Percentiles rank a stretch among this genome's conserved stretches.
phyloP scores from a whole-genome alignment of 2,888 invertebrate species.

The Himalopsyche tibetana region DNA sequence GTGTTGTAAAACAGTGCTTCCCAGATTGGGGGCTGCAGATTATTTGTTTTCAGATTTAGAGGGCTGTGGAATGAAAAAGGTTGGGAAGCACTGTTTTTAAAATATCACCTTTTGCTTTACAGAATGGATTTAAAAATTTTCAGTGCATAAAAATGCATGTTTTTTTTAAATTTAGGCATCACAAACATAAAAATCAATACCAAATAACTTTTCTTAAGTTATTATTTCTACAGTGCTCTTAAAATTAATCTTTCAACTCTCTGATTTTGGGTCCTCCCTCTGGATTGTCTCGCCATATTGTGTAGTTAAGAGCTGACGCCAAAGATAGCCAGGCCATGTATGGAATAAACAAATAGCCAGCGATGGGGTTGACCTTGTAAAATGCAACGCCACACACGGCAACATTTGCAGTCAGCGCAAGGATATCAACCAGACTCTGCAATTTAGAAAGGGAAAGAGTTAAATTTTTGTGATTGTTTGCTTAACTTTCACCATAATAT shows the following conservation, averaged over 20 bases:
- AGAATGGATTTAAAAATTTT: conserved; percentile 17
- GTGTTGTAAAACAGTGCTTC: neutral
- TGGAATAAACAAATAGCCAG: conserved; percentile 83
- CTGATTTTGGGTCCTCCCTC: conserved; percentile 67
- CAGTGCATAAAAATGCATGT: neutral
- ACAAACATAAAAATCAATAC: neutral
- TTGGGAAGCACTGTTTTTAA: too few relatives aligned
- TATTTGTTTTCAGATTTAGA: too few relatives aligned
- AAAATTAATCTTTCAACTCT: conserved; percentile 62
- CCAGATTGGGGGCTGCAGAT: too few relatives aligned
- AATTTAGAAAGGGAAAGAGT: conserved; percentile 66
- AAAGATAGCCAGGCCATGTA: conserved; percentile 86
- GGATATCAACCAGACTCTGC: conserved; percentile 81
- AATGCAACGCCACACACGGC: conserved; percentile 78
- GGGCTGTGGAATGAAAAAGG: too few relatives aligned
- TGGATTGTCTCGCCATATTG: conserved; percentile 80
- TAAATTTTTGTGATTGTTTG: neutral
- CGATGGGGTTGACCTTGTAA: conserved; percentile 79
- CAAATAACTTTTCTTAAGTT: neutral
- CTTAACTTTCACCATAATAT: too few relatives aligned
- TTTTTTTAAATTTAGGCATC: neutral
- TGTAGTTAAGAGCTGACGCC: conserved; percentile 83
- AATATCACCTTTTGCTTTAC: neutral
- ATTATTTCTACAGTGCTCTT: neutral
- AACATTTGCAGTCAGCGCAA: conserved; percentile 78